Evolutionary conservation across 2,113 vertebrate species (phyloP), one percentile per base, ranked within the genome.

Genomic region (Salminus brasiliensis): DNA sequence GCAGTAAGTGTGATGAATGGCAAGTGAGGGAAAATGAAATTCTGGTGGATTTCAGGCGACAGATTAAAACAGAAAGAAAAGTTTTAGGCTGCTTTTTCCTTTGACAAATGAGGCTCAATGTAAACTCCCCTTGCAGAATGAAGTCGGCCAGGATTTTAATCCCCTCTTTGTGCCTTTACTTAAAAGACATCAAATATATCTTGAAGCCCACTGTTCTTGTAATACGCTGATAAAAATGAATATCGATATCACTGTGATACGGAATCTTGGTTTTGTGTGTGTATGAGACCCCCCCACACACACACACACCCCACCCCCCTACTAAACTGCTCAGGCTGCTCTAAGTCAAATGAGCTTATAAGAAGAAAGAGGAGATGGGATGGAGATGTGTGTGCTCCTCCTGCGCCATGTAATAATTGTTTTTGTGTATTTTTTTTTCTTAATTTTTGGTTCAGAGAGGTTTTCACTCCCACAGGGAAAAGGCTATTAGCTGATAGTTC

Each of bases 161-260:
- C 85, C 84, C 80, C 82, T 72, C 83, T 79, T 65, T 72, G 81
- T 83, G 84, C 81, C 70, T 84, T 73, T 80, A 83, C 81, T 87
- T 87, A 78, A 91, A 89, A 89, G 85, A 87, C 85, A 89, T 86
- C 86, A 75, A 87, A 88, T 16, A 1, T 53, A 76, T 80, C 30
- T 27, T 84, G 81, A 84, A 86, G 84, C 83, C 86, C 85, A 82
- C 85, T 83, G 87, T 83, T 90, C 82, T 72, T 83, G 76, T 76
- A 52, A 79, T 69, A 65, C 49, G 30, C 86, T 36, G 86, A 90
- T 87, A 84, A 87, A 87, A 81, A 82, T 73, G 21, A 79, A 86
- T 85, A 87, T 89, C 83, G 86, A 87, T 63, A 82, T 67, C 87
- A 85, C 78, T 85, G 76, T 85, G 36, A 23, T 90, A 92, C 90